Base-by-base conservation (phyloP, 2,888 invertebrate genomes). In the Cataglyphis cursor region DNA sequence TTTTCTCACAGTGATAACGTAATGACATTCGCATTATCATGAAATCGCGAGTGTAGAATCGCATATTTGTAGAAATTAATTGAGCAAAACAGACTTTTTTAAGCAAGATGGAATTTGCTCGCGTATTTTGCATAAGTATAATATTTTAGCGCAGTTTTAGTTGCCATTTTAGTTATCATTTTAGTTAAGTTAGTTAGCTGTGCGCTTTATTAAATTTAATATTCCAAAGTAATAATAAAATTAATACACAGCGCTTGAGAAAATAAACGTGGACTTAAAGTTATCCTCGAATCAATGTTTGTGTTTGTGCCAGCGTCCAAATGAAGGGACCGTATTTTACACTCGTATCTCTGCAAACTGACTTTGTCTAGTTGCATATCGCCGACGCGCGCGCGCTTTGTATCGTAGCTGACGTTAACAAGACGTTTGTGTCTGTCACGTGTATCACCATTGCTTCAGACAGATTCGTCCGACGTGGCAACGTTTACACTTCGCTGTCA, bases 361-460 rank as follows among this genome's bases (percentile, higher is more conserved):
- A 80, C 75, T 74, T 73, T 73, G 78, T 78, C 78, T 73, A 73
- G 78, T 74, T 59, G 57, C 78, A 74, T 80, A 80, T 73, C 74
- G 57, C n/a, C 10, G 35, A 12, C 24, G 70, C 6, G 65, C 10
- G 74, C 10, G 74, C 74, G 66, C 21, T 41, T 73, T 41, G 18
- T 8, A 73, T 80, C 78, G 73, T 6, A 44, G 24, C 24, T 59
- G 78, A 80, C 78, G 75, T 80, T 80, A 80, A 80, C 78, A 80
- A 80, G 78, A 80, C 74, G 75, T 73, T 80, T 80, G 59, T 80
- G 74, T 44, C 78, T 80, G 78, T 80, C 75, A 78, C 21, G 78
- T 44, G 35, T 73, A 59, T 78, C 78, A 59, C 59, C 24, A 74
- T 74, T 80, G 75, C 78, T 80, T 35, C 74, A 44, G 78, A 74